Evolutionary conservation across 2,113 vertebrate species (phyloP), one percentile per base, ranked within the genome.

Genomic region (pig (Sus scrofa)): DNA sequence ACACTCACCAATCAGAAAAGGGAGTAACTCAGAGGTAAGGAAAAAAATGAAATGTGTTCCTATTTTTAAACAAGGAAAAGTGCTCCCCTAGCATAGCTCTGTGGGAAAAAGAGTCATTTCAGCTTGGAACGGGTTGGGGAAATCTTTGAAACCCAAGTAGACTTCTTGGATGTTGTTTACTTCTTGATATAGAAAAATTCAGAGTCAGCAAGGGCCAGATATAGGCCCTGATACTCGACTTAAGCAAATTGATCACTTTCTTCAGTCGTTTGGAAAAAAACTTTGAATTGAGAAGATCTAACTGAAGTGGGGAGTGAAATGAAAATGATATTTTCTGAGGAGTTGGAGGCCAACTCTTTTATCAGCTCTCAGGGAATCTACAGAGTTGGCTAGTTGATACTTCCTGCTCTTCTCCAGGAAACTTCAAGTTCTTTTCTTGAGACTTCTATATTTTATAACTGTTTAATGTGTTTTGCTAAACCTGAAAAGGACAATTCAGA

Each of bases 231-330:
- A 27, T 37, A 18, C 1, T 65, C 67, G 10, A 50, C 1, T 37
- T 70, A 3, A 86, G 73, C 34, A 82, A 79, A 86, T 3, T 77
- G 12, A 74, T 52, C 74, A 19, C 16, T 54, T 83, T 92, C 16
- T 78, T 68, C 22, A 86, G 13, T 62, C n/a, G 9, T 77, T 60
- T 70, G 86, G 30, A 37, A 54, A 83, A 83, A 58, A 78, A 62
- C 22, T 77, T 34, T 12, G 34, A 86, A 88, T 83, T 65, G 83
- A 89, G 32, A 89, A 92, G 78, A 79, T 81, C n/a, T n/a, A 81
- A 50, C 39, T 68, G 18, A 90, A 67, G 24, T 34, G 16, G 56
- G 0, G 15, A 67, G 20, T 30, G 10, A 37, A 77, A 82, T 71
- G 8, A 79, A 63, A 85, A 63, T 75, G 27, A 71, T 78, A n/a